phyloP scores from a whole-genome alignment of 2,797 vertebrate species.

The Vultur gryphus region DNA sequence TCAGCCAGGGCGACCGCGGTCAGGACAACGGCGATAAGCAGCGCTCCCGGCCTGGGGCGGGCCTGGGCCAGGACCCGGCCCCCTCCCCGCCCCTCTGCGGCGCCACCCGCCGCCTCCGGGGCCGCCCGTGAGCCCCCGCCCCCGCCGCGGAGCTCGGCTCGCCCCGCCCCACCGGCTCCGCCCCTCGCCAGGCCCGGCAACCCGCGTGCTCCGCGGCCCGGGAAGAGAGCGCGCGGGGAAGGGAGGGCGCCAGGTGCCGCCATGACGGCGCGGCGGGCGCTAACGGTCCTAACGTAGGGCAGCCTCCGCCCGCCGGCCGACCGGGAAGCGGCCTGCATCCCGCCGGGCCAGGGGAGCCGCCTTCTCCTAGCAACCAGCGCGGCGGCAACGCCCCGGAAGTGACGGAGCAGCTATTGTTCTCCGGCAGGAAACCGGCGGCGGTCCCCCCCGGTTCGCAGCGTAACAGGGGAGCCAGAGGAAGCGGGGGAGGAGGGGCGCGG shows the following conservation, averaged over 20 bases:
- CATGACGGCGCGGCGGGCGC: neutral
- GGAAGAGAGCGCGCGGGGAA: too few species aligned
- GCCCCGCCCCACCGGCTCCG: neutral
- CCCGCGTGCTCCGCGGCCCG: neutral
- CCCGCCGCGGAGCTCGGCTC: neutral
- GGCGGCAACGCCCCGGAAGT: neutral
- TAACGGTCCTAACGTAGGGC: neutral
- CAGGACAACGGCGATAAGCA: too few species aligned
- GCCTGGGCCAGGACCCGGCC: neutral
- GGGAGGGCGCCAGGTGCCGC: too few species aligned
- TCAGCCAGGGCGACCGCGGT: too few species aligned
- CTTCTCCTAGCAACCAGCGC: neutral
- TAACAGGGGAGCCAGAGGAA: neutral
- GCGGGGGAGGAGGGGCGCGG: neutral
- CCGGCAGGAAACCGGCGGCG: neutral
- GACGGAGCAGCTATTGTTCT: conserved; percentile 59
- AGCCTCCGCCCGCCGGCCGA: neutral
- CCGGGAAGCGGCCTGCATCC: neutral
- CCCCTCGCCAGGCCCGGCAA: neutral
- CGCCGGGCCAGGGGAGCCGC: neutral
- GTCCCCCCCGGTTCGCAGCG: neutral
- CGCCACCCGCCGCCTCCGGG: neutral
- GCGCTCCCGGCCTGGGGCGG: neutral
- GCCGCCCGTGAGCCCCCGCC: neutral
- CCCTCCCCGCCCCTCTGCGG: neutral